Conservation (phyloP, 1,140 invertebrate species). For the Lepidurus couesii region DNA sequence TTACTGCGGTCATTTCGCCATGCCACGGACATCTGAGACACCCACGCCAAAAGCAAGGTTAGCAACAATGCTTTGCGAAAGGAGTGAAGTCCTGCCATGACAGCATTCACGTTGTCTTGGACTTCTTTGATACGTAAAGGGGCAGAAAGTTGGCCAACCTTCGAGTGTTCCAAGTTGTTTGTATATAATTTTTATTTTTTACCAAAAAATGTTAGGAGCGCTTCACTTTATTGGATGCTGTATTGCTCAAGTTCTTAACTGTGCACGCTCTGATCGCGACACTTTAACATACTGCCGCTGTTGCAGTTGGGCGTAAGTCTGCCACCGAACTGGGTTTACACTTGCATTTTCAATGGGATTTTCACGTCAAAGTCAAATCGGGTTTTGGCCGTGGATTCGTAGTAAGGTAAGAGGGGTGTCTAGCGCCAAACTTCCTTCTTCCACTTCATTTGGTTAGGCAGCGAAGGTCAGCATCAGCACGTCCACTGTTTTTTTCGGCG, state of each 20-base stretch:
- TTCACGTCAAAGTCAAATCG: not conserved
- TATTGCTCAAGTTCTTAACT: not conserved
- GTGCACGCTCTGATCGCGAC: not conserved
- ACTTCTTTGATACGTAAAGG: not conserved
- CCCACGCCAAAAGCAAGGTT: constrained; percentile 17
- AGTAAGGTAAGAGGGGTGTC: constrained; percentile 1
- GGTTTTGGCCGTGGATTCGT: not conserved
- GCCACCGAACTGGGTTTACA: constrained; percentile 23
- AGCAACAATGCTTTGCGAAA: constrained; percentile 2
- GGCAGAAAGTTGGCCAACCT: not conserved
- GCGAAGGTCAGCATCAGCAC: not conserved
- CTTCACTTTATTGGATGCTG: not conserved
- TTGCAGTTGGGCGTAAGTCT: not conserved
- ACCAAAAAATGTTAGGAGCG: not conserved
- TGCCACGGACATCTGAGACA: constrained; percentile 6
- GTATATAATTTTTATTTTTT: not conserved
- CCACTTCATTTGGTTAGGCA: not conserved
- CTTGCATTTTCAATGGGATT: constrained; percentile 23
- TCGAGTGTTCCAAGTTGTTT: not conserved
- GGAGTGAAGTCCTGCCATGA: not conserved
- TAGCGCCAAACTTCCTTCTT: constrained; percentile 17
- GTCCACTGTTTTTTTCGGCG: constrained; percentile 11
- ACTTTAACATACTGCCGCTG: not conserved
- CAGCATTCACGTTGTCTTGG: not conserved
- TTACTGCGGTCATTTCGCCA: constrained; percentile 11